These are phyloP conservation scores for Hemicentrotus pulcherrimus DNA, from an alignment of 35 echinoderm and acorn worm species.

Conservation along the genomic window DNA sequence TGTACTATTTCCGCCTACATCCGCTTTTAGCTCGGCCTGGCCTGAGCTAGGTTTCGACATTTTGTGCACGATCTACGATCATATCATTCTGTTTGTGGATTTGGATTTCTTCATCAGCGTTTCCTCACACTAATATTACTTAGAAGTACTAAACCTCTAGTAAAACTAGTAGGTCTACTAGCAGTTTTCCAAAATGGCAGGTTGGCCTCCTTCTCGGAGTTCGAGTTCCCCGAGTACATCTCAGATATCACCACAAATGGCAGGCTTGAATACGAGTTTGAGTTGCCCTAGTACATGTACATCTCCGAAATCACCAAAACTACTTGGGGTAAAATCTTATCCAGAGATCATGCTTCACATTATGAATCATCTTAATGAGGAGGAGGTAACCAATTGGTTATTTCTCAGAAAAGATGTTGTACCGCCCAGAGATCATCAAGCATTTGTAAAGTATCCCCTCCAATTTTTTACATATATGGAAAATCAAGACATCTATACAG, in stretches of 20 bases:
- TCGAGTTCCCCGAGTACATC: no score
- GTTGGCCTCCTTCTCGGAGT: no score
- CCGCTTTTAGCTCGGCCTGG: neutral
- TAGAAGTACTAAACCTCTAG: no score
- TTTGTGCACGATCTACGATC: no score
- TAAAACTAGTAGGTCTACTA: neutral
- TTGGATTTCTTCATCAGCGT: no score
- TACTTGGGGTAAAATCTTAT: neutral
- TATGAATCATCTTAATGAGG: neutral
- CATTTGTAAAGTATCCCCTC: neutral
- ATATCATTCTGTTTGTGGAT: no score
- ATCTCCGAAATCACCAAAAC: neutral
- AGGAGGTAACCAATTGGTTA: neutral
- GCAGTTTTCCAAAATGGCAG: neutral
- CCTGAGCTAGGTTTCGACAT: neutral
- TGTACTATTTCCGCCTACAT: neutral
- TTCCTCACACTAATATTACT: no score
- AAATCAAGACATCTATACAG: neutral
- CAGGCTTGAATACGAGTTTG: neutral
- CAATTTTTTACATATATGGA: neutral
- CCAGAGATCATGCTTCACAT: neutral
- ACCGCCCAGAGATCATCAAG: neutral
- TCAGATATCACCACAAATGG: neutral
- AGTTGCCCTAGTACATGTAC: neutral
- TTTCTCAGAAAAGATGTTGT: neutral